Base-by-base conservation (phyloP, 2,113 vertebrate genomes). In the Pluvialis apricaria region DNA sequence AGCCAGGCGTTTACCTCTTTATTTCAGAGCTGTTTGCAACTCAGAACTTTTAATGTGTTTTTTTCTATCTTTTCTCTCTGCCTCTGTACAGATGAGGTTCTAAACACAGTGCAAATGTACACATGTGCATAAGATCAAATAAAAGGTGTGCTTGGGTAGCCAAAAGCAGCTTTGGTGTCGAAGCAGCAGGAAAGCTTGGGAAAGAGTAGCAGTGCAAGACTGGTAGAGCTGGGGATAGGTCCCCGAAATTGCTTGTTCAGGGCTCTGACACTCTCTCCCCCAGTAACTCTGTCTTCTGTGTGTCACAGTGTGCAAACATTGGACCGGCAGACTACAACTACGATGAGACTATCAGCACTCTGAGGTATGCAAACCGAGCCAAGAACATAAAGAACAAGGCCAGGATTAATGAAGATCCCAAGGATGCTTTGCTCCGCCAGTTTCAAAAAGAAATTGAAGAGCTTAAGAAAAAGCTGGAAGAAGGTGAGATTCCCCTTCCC, bases 381-480 rank as follows among this genome's bases (percentile, higher is more conserved):
- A 99, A 99, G 97, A 99, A 99, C 97, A 99, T 99, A 90, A 99
- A 99, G 98, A 99, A 99, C 97, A 99, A 99, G 97, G 99, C 99
- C 90, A 98, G 99, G 97, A 99, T 99, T 94, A 99, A 99, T 16
- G 99, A 99, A 89, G 99, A 99, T 93, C 99, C 99, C 61, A 99
- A 99, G 92, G 99, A 99, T 86, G 99, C 99, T n/a, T 93, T 99
- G 28, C 97, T 99, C 31, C 99, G 99, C 21, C 99, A 99, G 91
- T 99, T 99, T 97, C 99, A 99, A 92, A 99, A 99, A 85, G 99
- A 99, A 98, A 99, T 99, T 32, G 99, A 99, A 97, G 99, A 99
- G 79, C 98, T 99, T 25, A 99, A 99, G 97, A 99, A 99, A 94
- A 99, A 99, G 83, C 97, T 99, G 68, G 98, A 99, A 87, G 99